phyloP scores from a whole-genome alignment of 2,113 vertebrate genomes.

The Athene cunicularia region DNA sequence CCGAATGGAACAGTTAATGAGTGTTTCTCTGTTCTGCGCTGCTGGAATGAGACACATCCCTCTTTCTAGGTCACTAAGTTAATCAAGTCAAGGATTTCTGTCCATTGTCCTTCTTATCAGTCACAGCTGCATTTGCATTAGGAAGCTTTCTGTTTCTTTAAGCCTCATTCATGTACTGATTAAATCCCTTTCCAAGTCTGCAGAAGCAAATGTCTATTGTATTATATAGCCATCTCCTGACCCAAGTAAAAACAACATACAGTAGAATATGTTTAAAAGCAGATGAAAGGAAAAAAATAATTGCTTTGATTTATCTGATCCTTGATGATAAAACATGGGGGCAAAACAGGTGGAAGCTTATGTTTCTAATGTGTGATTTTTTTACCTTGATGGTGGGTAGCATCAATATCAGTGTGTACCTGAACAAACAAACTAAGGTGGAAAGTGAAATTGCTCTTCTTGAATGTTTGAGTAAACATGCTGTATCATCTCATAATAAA shows the following conservation, averaged over 20 bases:
- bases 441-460: neutral
- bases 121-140: constrained; percentile 67
- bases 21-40: constrained; percentile 56
- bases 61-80: constrained; percentile 73
- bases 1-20: constrained; percentile 59
- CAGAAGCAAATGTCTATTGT: constrained; percentile 51
- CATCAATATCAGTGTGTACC: neutral
- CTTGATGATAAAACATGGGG: neutral
- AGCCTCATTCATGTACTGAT: constrained; percentile 48
- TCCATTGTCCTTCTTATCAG: constrained; percentile 68
- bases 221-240: constrained; percentile 41
- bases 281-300: neutral
- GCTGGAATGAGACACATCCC: constrained; percentile 61
- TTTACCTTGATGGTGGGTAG: neutral
- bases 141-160: constrained; percentile 58
- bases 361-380: neutral
- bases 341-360: neutral
- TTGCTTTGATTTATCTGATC: constrained; percentile 13
- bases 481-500: neutral
- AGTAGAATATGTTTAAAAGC: constrained; percentile 13
- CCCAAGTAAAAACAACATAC: neutral
- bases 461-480: constrained; percentile 5
- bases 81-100: constrained; percentile 72
- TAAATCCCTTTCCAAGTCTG: constrained; percentile 55
- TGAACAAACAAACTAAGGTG: neutral